A percentile compares a stretch with the other conserved stretches of the same genome.
These are phyloP conservation scores for Sebastes matsubarae DNA, from an alignment of 2,797 vertebrate genomes.

Conservation along the genomic window DNA sequence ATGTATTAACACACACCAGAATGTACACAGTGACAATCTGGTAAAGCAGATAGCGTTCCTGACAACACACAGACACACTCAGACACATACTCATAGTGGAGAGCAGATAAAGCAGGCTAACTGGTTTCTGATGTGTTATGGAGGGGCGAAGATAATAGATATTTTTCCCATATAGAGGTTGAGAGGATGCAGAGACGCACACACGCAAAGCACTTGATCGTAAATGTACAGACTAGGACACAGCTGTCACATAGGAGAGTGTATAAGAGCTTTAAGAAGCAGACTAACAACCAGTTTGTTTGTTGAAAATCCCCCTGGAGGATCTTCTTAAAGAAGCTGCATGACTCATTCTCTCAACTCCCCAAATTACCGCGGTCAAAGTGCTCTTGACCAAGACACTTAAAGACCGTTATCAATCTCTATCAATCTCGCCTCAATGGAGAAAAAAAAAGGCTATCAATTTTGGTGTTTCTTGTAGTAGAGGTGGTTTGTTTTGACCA, in stretches of 20 bases:
- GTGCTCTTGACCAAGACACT: neutral
- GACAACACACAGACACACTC: neutral
- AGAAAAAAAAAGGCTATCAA: neutral
- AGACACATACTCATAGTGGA: neutral
- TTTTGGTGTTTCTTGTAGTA: neutral
- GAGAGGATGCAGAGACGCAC: neutral
- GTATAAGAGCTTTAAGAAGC: neutral
- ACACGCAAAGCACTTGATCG: neutral
- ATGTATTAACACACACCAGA: neutral
- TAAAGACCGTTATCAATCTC: neutral
- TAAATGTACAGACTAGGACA: neutral
- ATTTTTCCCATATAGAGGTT: neutral
- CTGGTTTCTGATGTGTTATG: neutral
- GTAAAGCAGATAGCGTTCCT: slow-evolving; percentile 12
- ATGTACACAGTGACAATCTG: neutral
- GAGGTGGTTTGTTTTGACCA: slow-evolving; percentile 26
- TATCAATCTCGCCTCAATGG: neutral
- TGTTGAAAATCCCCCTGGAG: neutral
- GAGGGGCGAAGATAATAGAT: slow-evolving; percentile 12
- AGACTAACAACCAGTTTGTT: neutral
- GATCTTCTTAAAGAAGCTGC: neutral
- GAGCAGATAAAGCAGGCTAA: slow-evolving; percentile 20
- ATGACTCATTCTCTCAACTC: neutral
- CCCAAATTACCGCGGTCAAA: neutral
- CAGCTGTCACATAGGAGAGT: neutral